These are phyloP conservation scores for Porites lobata DNA, from an alignment of 92 coral and sea anemone species.

Conservation along the genomic window DNA sequence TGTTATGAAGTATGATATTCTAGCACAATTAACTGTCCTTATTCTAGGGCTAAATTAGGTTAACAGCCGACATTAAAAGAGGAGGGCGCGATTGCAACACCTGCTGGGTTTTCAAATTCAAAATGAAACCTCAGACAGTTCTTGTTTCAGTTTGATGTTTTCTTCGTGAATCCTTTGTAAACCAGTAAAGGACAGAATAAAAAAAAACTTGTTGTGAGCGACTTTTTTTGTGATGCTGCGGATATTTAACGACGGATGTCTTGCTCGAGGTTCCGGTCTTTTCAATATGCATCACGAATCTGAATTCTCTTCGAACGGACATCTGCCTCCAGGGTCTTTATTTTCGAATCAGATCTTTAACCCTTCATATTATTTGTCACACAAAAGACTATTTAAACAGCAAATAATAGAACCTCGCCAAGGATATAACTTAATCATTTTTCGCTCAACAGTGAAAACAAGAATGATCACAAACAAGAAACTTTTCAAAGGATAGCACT, in stretches of 20 bases:
- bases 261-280: slow-evolving; percentile 21
- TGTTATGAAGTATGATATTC: slow-evolving; percentile 29
- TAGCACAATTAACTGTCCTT: slow-evolving; percentile 46
- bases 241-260: not conserved
- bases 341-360: slow-evolving; percentile 32
- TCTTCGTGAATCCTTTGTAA: slow-evolving; percentile 17
- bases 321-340: slow-evolving; percentile 21
- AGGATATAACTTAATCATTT: slow-evolving; percentile 18
- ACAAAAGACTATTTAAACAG: slow-evolving; percentile 52
- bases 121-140: slow-evolving; percentile 10
- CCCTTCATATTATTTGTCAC: slow-evolving; percentile 31
- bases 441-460: not conserved
- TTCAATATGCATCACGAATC: not conserved
- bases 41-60: slow-evolving; percentile 44
- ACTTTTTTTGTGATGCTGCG: not conserved
- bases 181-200: slow-evolving; percentile 16
- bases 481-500: not conserved
- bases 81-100: slow-evolving; percentile 23
- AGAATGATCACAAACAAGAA: not conserved
- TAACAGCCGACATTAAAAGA: slow-evolving; percentile 33
- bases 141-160: not conserved
- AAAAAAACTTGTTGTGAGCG: not conserved
- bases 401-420: slow-evolving; percentile 39
- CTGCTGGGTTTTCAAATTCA: slow-evolving; percentile 15
- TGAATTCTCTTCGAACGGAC: slow-evolving; percentile 22